These are phyloP conservation scores for Bradysia coprophila DNA, from an alignment of 1,140 invertebrate genomes.

Conservation along the genomic window DNA sequence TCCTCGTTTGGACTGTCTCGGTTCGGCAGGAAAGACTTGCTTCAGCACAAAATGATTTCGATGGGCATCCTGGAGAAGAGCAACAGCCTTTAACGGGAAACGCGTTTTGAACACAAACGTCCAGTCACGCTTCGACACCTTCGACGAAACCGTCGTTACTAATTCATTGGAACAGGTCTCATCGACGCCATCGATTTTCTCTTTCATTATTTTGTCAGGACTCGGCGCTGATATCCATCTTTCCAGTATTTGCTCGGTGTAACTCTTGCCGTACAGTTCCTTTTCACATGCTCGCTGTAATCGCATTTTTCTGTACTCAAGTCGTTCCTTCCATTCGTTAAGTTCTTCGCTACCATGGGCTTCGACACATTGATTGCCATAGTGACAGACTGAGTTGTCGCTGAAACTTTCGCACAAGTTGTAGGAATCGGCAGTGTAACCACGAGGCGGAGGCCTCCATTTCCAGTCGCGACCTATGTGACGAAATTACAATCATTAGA, in stretches of 20 bases:
- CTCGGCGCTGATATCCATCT: conserved; percentile 36
- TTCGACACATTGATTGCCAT: conserved; percentile 52
- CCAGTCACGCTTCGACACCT: conserved; percentile 46
- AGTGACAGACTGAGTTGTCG: conserved; percentile 35
- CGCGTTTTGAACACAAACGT: conserved; percentile 36
- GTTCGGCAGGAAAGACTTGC: conserved; percentile 23
- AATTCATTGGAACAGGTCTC: conserved; percentile 38
- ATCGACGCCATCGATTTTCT: conserved; percentile 36
- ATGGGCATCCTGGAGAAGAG: conserved; percentile 50
- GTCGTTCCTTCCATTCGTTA: conserved; percentile 54
- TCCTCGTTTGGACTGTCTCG: conserved; percentile 4
- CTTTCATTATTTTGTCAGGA: conserved; percentile 34
- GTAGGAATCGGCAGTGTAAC: conserved; percentile 33
- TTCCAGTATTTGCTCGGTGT: conserved; percentile 44
- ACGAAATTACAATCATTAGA: too few species aligned
- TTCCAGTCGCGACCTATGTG: conserved; percentile 45
- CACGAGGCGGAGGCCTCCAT: conserved; percentile 45
- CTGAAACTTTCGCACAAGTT: conserved; percentile 34
- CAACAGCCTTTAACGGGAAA: conserved; percentile 35
- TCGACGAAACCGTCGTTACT: conserved; percentile 41
- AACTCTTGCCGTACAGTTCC: conserved; percentile 44
- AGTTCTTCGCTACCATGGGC: conserved; percentile 55
- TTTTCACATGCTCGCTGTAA: conserved; percentile 45
- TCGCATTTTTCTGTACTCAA: conserved; percentile 41
- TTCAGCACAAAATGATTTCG: conserved; percentile 50